Base-by-base conservation (phyloP, 2,888 invertebrate species). In the Bellardia pandia region DNA sequence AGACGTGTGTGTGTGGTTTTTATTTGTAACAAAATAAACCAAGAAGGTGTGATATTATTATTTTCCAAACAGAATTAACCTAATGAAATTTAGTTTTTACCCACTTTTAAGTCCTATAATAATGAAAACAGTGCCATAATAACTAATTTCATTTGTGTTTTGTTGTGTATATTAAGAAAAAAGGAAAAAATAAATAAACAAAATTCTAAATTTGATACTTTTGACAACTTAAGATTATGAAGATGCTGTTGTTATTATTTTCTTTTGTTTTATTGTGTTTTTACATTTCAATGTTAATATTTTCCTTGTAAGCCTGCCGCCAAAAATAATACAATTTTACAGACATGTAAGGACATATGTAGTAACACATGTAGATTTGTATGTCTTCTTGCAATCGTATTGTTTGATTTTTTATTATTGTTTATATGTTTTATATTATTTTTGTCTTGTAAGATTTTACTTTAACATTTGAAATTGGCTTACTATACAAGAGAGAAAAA, bases 241-340 rank as follows among this genome's bases (percentile, higher is more conserved):
- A 40, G 71, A 33, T 53, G 37, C 16, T 71, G 13, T 86, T 79
- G 23, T 53, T 58, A 64, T 40, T 6, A 68, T 69, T 42, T 48
- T 11, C 8, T 48, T 33, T 82, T 66, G 76, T 62, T 83, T 60
- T 33, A 62, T 51, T 6, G 14, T 82, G 16, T 53, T 53, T 14
- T 68, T 80, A 51, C 56, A 51, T 45, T 37, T 68, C 53, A 74
- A 60, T 76, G 60, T 74, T 77, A 64, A 45, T 14, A 69, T 68
- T 33, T 77, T 78, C 51, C 48, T 33, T 80, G 72, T 81, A 74
- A 86, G 84, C 86, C 84, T 77, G 80, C 86, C 86, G 86, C 84
- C 86, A 77, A 81, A 74, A 83, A 69, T 75, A 79, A 83, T 77
- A 23, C 6, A 79, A 51, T 68, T 56, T 13, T 45, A 23, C 23